phyloP scores from a whole-genome alignment of 1,140 invertebrate genomes.

The Globodera ellingtonae region DNA sequence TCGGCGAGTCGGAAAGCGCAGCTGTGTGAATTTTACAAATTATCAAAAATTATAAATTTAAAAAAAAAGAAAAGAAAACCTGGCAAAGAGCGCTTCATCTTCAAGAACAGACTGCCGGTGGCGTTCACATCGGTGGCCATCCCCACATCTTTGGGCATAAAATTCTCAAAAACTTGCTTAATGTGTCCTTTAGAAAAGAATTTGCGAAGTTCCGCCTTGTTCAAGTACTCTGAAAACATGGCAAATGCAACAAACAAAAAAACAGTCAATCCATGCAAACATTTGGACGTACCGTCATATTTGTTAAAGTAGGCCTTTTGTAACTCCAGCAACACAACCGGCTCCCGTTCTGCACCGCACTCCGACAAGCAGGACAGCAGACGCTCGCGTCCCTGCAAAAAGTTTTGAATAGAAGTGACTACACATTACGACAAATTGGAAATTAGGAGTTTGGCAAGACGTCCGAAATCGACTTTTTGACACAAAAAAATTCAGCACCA shows the following conservation, averaged over 20 bases:
- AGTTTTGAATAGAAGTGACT: too few species aligned
- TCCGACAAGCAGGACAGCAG: conserved; percentile 7
- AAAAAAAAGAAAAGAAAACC: conserved; percentile 6
- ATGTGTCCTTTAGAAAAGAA: conserved; percentile 25
- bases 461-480: not conserved
- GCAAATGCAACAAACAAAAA: not conserved
- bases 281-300: not conserved
- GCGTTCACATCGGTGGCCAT: conserved; percentile 23
- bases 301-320: conserved; percentile 17
- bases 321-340: conserved; percentile 13
- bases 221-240: not conserved
- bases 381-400: conserved; percentile 18
- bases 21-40: not conserved
- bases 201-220: conserved; percentile 4
- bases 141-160: conserved; percentile 23
- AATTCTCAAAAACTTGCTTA: conserved; percentile 19
- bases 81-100: conserved; percentile 14
- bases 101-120: conserved; percentile 13
- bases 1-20: not conserved
- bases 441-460: too few species aligned
- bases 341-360: conserved; percentile 5
- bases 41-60: not conserved
- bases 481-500: not conserved
- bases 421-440: too few species aligned
- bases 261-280: not conserved